phyloP scores from a whole-genome alignment of 1,140 invertebrate genomes.

The Saxidomus purpurata region DNA sequence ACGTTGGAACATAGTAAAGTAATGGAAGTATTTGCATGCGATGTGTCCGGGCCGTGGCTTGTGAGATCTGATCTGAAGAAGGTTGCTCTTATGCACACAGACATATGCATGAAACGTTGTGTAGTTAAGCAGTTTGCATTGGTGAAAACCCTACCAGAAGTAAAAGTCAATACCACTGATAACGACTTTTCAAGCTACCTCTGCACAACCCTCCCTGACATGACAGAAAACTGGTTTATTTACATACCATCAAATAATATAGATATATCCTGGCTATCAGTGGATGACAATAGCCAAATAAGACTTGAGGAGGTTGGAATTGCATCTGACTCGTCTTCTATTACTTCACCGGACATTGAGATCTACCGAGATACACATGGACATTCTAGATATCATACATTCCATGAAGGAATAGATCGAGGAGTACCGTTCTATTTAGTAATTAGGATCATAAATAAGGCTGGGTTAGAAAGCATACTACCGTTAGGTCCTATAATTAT shows the following conservation, averaged over 20 bases:
- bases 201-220: neutral
- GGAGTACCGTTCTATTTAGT: constrained; percentile 66
- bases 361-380: constrained; percentile 45
- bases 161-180: neutral
- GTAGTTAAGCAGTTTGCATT: neutral
- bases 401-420: constrained; percentile 64
- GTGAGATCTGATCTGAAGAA: constrained; percentile 63
- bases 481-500: constrained; percentile 73
- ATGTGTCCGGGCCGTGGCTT: constrained; percentile 57
- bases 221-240: constrained; percentile 21
- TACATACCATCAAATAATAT: constrained; percentile 64
- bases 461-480: constrained; percentile 50
- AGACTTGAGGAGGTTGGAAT: constrained; percentile 48
- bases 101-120: constrained; percentile 24
- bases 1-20: constrained; percentile 46
- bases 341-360: constrained; percentile 46
- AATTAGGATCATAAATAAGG: constrained; percentile 69
- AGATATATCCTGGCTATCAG: constrained; percentile 47
- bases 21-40: constrained; percentile 53
- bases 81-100: neutral
- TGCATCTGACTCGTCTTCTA: constrained; percentile 3
- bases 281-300: constrained; percentile 63
- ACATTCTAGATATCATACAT: constrained; percentile 16
- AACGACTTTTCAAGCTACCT: constrained; percentile 42
- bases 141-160: neutral